These are phyloP conservation scores for Gymnoscopelus microlampas DNA, from an alignment of 2,797 vertebrate species.

Conservation along the genomic window DNA sequence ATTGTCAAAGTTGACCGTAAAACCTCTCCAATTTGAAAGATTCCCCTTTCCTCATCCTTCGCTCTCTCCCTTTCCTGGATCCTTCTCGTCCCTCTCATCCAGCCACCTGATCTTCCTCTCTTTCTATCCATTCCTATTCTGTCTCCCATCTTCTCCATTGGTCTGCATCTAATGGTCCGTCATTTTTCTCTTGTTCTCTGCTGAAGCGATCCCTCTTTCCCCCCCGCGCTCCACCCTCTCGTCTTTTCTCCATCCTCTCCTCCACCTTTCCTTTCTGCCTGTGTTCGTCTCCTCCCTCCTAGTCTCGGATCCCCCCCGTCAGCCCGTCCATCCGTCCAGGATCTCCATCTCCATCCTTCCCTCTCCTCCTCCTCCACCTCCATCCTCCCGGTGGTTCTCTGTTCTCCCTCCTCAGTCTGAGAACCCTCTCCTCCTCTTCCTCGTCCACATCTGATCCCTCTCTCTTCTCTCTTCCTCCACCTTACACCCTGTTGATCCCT, in stretches of 20 bases:
- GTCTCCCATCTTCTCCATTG: constrained; percentile 34
- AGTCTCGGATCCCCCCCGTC: neutral
- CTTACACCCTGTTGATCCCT: constrained; percentile 1
- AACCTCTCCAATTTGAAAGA: constrained; percentile 7
- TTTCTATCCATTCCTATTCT: neutral
- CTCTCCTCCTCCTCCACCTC: constrained; percentile 36
- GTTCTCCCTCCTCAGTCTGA: constrained; percentile 25
- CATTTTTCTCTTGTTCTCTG: no score
- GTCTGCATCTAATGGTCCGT: no score
- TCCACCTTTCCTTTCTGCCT: no score
- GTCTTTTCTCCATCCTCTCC: no score
- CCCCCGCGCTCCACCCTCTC: no score
- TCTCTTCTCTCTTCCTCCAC: constrained; percentile 2
- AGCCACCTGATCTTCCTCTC: constrained; percentile 24
- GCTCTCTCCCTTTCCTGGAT: neutral
- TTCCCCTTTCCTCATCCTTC: neutral
- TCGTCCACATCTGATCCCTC: constrained; percentile 8
- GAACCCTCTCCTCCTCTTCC: constrained; percentile 12
- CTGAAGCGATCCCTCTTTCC: no score
- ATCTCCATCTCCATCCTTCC: neutral
- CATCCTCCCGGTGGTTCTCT: constrained; percentile 56
- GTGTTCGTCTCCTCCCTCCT: no score
- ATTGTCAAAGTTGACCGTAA: neutral
- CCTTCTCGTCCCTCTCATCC: constrained; percentile 8
- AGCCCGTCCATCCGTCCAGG: neutral